Percentiles rank a stretch among this genome's conserved stretches.
Evolutionary conservation across 1,140 invertebrate species (phyloP).

Genomic region (Drosophila elegans): DNA sequence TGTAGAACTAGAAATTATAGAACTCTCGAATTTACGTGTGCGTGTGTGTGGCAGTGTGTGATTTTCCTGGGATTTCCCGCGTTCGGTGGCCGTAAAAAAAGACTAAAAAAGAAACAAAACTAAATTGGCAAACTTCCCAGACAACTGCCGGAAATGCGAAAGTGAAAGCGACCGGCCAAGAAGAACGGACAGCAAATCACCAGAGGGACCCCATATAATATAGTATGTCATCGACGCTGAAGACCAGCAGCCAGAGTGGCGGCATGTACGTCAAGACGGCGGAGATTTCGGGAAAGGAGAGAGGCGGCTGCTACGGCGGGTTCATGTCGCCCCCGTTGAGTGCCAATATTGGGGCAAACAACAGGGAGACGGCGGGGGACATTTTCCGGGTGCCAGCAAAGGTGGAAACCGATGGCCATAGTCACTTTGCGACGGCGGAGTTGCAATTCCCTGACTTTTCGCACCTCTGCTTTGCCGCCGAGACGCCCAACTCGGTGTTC

Average conservation of each 20-base stretch:
- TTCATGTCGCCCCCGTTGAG: constrained; percentile 77
- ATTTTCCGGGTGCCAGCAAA: constrained; percentile 47
- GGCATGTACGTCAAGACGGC: constrained; percentile 46
- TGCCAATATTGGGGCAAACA: constrained; percentile 39
- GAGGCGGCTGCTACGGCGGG: constrained; percentile 47
- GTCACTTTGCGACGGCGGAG: constrained; percentile 48
- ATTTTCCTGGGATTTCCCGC: constrained; percentile 78
- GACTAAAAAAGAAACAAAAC: not conserved
- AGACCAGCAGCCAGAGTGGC: constrained; percentile 59
- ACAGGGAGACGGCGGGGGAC: constrained; percentile 1
- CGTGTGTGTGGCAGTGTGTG: constrained; percentile 21
- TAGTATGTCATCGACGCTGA: constrained; percentile 69
- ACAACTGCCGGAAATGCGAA: constrained; percentile 70
- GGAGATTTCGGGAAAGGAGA: constrained; percentile 37
- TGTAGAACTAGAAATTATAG: constrained; percentile 37
- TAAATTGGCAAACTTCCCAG: constrained; percentile 72
- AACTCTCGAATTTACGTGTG: constrained; percentile 8
- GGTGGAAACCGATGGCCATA: constrained; percentile 10
- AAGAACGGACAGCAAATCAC: constrained; percentile 38
- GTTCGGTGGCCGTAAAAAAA: constrained; percentile 36
- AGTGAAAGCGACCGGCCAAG: constrained; percentile 55
- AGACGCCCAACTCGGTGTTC: constrained; percentile 81
- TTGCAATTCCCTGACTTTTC: constrained; percentile 78
- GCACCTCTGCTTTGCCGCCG: constrained; percentile 67
- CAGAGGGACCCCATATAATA: constrained; percentile 12